Evolutionary conservation across 2,797 vertebrate genomes (phyloP), one percentile per base, ranked within the genome.

Genomic region (Naso thynnoides): DNA sequence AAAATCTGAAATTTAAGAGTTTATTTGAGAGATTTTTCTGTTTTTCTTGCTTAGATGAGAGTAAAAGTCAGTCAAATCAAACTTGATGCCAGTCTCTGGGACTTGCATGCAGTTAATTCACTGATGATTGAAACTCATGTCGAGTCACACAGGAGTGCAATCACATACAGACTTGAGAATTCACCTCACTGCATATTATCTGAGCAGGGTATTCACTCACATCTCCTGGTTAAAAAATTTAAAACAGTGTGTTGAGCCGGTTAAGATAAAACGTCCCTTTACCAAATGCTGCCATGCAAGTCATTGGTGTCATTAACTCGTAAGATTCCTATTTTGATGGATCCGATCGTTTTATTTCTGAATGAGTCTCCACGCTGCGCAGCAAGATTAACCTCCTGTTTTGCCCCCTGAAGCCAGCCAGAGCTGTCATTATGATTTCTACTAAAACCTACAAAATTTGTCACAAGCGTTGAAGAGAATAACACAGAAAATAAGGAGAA

Each of bases 401-500:
- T 85, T 77, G 67, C 55, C 57, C 54, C 53, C 62, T 24, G 47
- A 70, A 86, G 79, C 78, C 76, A 81, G 73, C 88, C 78, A 81
- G 39, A 82, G 58, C 29, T 73, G 72, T 86, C 85, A 57, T 83
- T 73, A 72, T 82, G 21, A 89, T 89, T 87, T 87, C 54, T 45
- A 62, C 26, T 15, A 31, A 72, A 59, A 39, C 29, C 36, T 44
- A 29, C 14, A 70, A 65, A 68, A 53, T 57, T n/a, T 49, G 48
- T 2, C 1, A 61, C 33, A 39, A 29, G 41, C 61, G 71, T 50
- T 50, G 63, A 11, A 16, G 60, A 21, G n/a, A 38, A 49, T 55
- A 53, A 13, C 33, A 16, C 9, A 50, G 21, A 45, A 53, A 54
- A 11, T 8, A 9, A 44, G 5, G 11, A 62, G 5, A 72, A n/a